phyloP scores from a whole-genome alignment of 92 coral and sea anemone species.

The Siderastrea radians region DNA sequence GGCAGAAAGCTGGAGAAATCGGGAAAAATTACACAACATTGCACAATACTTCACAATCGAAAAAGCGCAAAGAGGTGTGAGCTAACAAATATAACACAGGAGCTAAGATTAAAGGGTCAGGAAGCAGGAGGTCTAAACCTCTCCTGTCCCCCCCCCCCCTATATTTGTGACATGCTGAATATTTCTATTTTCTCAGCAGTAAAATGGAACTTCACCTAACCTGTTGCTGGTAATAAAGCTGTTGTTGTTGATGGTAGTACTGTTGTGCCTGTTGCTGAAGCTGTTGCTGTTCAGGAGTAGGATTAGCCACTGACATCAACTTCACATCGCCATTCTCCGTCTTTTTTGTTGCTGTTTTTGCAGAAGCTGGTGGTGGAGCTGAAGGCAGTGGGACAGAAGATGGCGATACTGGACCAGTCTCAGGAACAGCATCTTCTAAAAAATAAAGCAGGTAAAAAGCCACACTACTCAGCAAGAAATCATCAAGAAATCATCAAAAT shows the following conservation, averaged over 20 bases:
- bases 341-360: conserved; percentile 40
- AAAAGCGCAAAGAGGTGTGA: too few relatives aligned
- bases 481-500: too few relatives aligned
- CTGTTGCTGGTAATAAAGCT: conserved; percentile 76
- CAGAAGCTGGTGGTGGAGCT: conserved; percentile 88
- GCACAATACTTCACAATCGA: too few relatives aligned
- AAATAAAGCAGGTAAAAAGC: neutral
- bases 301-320: conserved; percentile 81
- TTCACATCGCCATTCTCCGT: conserved; percentile 74
- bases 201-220: neutral
- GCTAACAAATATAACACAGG: too few relatives aligned
- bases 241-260: conserved; percentile 87
- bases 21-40: too few relatives aligned
- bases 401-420: conserved; percentile 86
- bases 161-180: too few relatives aligned
- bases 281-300: conserved; percentile 91
- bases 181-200: neutral
- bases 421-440: conserved; percentile 58
- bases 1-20: too few relatives aligned
- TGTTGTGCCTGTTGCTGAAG: conserved; percentile 88
- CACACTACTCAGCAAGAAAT: neutral
- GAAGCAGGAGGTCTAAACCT: too few relatives aligned
- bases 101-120: too few relatives aligned
- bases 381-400: conserved; percentile 97
- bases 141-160: too few relatives aligned